Conservation (phyloP, 2,113 vertebrate species). For the Hydrolagus affinis region DNA sequence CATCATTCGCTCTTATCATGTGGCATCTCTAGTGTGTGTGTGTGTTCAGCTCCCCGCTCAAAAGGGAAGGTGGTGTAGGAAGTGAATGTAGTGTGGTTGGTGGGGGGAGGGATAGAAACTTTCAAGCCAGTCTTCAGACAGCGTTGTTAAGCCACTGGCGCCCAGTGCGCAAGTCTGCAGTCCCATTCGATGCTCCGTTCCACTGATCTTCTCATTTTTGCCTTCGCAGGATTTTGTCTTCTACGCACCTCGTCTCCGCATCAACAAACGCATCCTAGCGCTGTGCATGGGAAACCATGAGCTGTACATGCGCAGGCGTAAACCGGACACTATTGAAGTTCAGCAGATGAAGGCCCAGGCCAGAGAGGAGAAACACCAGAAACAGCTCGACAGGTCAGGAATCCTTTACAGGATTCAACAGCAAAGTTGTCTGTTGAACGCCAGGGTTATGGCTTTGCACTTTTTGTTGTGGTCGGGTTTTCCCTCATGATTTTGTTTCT, state of each 20-base stretch:
- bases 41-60: not conserved
- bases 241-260: slow-evolving; percentile 85
- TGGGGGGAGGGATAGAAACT: not conserved
- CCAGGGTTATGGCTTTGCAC: too few species aligned
- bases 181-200: not conserved
- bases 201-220: not conserved
- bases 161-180: not conserved
- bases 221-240: slow-evolving; percentile 83
- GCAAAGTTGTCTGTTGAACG: too few species aligned
- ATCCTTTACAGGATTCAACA: not conserved
- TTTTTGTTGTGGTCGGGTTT: too few species aligned
- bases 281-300: slow-evolving; percentile 97
- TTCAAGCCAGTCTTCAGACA: not conserved
- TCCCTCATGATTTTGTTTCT: too few species aligned
- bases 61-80: not conserved
- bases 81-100: not conserved
- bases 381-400: slow-evolving; percentile 84
- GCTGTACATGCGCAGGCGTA: slow-evolving; percentile 91
- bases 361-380: slow-evolving; percentile 89
- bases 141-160: not conserved
- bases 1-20: too few species aligned
- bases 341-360: slow-evolving; percentile 98
- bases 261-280: slow-evolving; percentile 92
- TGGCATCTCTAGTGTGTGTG: not conserved
- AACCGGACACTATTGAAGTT: slow-evolving; percentile 93